Conservation (phyloP, 2,797 vertebrate genomes). For the Brotula barbata region DNA sequence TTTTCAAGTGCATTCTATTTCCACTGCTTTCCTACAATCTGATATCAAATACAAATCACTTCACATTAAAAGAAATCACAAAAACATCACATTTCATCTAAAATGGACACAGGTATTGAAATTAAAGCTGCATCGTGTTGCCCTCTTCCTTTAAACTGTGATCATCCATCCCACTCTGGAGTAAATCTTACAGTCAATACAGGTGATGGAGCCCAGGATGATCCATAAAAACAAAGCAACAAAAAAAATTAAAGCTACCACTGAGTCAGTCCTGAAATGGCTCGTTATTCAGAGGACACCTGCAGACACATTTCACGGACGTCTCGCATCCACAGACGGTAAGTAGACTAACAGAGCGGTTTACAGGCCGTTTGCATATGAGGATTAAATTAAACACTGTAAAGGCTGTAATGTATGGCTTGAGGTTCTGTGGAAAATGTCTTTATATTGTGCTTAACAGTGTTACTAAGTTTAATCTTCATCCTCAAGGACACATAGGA, state of each 20-base stretch:
- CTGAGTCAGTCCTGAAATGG: constrained; percentile 29
- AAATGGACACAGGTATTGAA: constrained; percentile 3
- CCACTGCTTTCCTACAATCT: constrained; percentile 10
- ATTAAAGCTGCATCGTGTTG: background rate
- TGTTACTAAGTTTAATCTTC: constrained; percentile 64
- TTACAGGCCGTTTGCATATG: constrained; percentile 62
- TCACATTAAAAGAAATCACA: background rate
- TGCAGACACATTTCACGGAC: constrained; percentile 11
- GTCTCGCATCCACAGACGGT: constrained; percentile 21
- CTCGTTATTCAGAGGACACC: constrained; percentile 23
- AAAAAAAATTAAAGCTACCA: constrained; percentile 33
- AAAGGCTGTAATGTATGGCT: constrained; percentile 50
- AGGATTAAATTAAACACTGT: constrained; percentile 46
- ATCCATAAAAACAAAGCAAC: constrained; percentile 13
- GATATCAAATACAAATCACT: constrained; percentile 5
- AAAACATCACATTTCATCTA: background rate
- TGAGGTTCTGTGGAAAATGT: constrained; percentile 64
- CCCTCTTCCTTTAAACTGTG: background rate
- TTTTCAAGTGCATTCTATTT: no score
- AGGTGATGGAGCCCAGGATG: no score
- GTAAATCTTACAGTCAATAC: no score
- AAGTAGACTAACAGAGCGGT: constrained; percentile 20
- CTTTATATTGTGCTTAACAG: constrained; percentile 68
- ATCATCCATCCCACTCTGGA: constrained; percentile 7
- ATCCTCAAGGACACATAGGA: constrained; percentile 34